Base-by-base conservation (phyloP, 2,797 vertebrate species). In the Siniperca undulata region DNA sequence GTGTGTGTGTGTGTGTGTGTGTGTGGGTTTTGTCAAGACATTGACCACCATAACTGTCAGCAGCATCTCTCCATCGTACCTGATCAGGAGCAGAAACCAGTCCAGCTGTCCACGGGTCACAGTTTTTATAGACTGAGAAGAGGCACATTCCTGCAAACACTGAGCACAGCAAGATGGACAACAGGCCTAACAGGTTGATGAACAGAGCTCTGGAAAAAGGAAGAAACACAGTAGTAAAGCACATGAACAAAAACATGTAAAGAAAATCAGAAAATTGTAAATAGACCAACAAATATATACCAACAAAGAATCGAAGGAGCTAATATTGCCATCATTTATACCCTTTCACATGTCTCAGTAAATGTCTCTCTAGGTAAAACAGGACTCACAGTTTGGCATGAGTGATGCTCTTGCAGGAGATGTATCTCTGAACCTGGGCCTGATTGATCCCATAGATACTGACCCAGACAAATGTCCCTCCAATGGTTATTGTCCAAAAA, bases 391-490 rank as follows among this genome's bases (percentile, higher is more conserved):
- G 14, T 97, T 97, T 97, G 79, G 98, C 98, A 0, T 99, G 98
- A 68, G 95, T 94, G 90, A 97, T 92, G 86, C 42, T 97, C 94
- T 97, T 98, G 95, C 98, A 99, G 69, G 98, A 96, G 85, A 98
- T 96, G 86, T 98, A 99, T 95, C 98, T 96, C 91, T 99, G 98
- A 81, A 99, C 97, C 93, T 99, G 98, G 66, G 97, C 96, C 82
- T 99, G 98, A 91, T 98, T 99, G 89, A 97, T 87, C 1, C 97
- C 97, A 0, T 99, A 99, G 76, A 99, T 93, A 44, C 96, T 86
- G 70, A 95, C 91, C 98, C 98, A 99, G 0, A 97, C 93, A 82
- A 98, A 98, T 14, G 97, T 94, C 30, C 97, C 97, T 42, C 98
- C 98, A 14, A 98, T 73, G 30, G 96, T 36, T 70, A 99, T 91